Conservation (phyloP, 2,888 invertebrate genomes). For the Melanotus villosus region DNA sequence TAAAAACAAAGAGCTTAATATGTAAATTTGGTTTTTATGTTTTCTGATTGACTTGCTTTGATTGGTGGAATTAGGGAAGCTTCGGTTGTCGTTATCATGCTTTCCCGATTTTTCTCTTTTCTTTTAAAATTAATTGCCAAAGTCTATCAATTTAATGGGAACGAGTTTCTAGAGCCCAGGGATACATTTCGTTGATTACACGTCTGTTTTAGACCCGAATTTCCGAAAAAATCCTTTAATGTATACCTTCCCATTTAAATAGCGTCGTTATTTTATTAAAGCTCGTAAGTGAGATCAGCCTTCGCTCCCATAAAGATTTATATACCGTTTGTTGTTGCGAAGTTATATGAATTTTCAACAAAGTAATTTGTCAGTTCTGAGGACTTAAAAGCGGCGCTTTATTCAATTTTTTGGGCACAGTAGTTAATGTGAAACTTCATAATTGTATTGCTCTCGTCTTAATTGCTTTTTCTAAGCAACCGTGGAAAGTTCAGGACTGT, state of each 20-base stretch:
- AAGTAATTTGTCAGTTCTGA: conserved; percentile 2
- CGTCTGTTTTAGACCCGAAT: background rate
- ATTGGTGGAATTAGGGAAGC: background rate
- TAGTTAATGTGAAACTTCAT: conserved; percentile 18
- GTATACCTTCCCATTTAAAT: no score
- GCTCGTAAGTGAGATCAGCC: no score
- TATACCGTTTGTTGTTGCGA: conserved; percentile 1
- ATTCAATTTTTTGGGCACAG: background rate
- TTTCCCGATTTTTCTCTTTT: background rate
- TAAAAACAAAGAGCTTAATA: no score
- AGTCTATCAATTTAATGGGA: background rate
- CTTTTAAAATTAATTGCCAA: background rate
- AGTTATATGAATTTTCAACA: conserved; percentile 7
- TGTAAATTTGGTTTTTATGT: no score
- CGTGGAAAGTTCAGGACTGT: background rate
- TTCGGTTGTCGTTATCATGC: background rate
- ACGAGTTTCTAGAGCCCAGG: background rate
- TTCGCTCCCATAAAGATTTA: conserved; percentile 5
- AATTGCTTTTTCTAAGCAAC: conserved; percentile 21
- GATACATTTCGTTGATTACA: background rate
- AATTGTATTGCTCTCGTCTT: conserved; percentile 17
- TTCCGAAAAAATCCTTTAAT: no score
- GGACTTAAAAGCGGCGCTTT: background rate
- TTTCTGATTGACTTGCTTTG: background rate
- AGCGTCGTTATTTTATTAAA: background rate